Evolutionary conservation across 2,888 invertebrate genomes (phyloP).

Genomic region (Eristalis arbustorum): DNA sequence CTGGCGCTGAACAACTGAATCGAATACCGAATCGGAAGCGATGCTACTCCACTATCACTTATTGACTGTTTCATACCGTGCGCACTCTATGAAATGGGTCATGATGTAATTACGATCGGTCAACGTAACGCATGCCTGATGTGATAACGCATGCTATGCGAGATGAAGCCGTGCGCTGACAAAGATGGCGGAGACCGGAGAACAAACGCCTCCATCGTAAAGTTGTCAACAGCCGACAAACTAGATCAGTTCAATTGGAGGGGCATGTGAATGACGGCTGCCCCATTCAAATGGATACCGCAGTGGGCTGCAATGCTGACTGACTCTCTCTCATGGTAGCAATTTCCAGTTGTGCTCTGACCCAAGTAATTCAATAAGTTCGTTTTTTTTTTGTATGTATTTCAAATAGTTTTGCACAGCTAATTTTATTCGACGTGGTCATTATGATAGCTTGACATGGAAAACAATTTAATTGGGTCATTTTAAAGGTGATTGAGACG

Average conservation of each 20-base stretch:
- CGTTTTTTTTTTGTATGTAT: constrained; percentile 1
- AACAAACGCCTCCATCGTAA: constrained; percentile 21
- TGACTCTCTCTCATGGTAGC: constrained; percentile 1
- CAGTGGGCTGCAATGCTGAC: background rate
- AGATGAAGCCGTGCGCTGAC: constrained; percentile 4
- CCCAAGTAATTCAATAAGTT: constrained; percentile 57
- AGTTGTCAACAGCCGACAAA: constrained; percentile 46
- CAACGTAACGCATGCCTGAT: constrained; percentile 16
- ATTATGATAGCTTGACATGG: background rate
- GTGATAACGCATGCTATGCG: constrained; percentile 34
- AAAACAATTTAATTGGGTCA: constrained; percentile 39
- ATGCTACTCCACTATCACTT: constrained; percentile 18
- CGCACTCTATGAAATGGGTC: constrained; percentile 19
- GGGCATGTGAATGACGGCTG: constrained; percentile 57
- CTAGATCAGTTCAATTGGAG: constrained; percentile 65
- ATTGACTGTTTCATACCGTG: background rate
- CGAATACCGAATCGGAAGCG: constrained; percentile 13
- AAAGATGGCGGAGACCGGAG: constrained; percentile 20
- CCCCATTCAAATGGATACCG: constrained; percentile 16
- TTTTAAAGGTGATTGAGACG: constrained; percentile 25
- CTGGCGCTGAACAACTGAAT: background rate
- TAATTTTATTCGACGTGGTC: background rate
- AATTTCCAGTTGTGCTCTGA: constrained; percentile 57
- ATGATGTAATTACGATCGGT: constrained; percentile 30
- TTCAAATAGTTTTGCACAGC: constrained; percentile 35